Evolutionary conservation across 2,888 invertebrate species (phyloP).

Genomic region (Coecobrya sp.): DNA sequence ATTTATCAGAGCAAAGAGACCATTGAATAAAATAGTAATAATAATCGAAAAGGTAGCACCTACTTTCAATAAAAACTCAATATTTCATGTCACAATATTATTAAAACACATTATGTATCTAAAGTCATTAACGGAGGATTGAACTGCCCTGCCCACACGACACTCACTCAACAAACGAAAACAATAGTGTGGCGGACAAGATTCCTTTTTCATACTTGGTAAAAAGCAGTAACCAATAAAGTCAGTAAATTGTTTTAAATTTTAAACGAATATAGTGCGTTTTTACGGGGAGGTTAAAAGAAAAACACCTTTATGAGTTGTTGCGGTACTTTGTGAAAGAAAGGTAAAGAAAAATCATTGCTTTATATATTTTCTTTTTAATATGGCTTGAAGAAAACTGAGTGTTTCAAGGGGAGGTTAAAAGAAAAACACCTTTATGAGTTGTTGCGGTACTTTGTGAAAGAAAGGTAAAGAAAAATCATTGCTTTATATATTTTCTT

Average conservation of each 20-base stretch:
- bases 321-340: too few species aligned
- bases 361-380: too few species aligned
- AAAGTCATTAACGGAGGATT: constrained; percentile 79
- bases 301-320: too few species aligned
- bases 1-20: constrained; percentile 60
- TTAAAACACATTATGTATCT: constrained; percentile 77
- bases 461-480: too few species aligned
- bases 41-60: constrained; percentile 64
- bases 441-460: too few species aligned
- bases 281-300: too few species aligned
- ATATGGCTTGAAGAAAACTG: too few species aligned
- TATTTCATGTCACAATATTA: constrained; percentile 80
- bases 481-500: too few species aligned
- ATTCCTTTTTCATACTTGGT: constrained; percentile 17
- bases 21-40: constrained; percentile 50
- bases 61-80: constrained; percentile 81
- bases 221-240: not conserved
- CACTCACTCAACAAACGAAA: not conserved
- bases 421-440: too few species aligned
- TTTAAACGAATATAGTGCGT: not conserved
- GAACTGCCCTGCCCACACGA: constrained; percentile 78
- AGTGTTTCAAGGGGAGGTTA: too few species aligned
- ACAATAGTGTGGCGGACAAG: constrained; percentile 12
- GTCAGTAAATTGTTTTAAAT: constrained; percentile 5
- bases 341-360: too few species aligned